These are phyloP conservation scores for Plusia festucae DNA, from an alignment of 2,888 invertebrate species.

Conservation along the genomic window DNA sequence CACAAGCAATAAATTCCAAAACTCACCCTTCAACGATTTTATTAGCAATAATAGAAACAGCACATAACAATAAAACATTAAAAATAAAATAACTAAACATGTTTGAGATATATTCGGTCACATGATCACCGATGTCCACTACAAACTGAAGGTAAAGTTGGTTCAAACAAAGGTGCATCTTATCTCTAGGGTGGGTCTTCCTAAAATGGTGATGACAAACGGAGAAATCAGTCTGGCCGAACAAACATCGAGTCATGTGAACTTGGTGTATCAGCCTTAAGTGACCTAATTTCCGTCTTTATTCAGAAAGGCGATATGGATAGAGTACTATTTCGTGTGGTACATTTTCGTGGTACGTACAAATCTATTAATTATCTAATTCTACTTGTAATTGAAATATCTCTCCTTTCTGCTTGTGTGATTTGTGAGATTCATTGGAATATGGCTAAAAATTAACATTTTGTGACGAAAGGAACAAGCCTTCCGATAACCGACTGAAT, in stretches of 20 bases:
- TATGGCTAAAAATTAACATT: no score
- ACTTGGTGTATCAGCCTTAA: conserved; percentile 29
- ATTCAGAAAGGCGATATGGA: not conserved
- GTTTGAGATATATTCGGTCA: conserved; percentile 67
- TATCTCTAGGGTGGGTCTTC: conserved; percentile 81
- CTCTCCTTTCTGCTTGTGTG: no score
- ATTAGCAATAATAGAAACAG: conserved; percentile 73
- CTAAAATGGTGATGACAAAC: conserved; percentile 82
- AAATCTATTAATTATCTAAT: no score
- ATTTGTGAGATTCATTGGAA: no score
- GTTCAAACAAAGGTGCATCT: conserved; percentile 72
- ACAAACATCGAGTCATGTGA: conserved; percentile 60
- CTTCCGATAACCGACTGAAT: no score
- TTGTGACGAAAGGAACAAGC: no score
- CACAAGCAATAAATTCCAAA: not conserved
- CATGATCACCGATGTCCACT: conserved; percentile 63
- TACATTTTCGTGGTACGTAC: no score
- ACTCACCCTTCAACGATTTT: conserved; percentile 81
- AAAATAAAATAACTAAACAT: conserved; percentile 79
- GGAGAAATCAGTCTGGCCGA: conserved; percentile 74
- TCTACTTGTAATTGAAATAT: no score
- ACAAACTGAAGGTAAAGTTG: conserved; percentile 73
- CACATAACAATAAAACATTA: conserved; percentile 70
- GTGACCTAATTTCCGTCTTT: conserved; percentile 30
- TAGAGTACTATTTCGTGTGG: not conserved